Percentiles rank a stretch among this genome's conserved stretches.
Evolutionary conservation across 2,797 vertebrate species (phyloP).

Genomic region (Poecilia velifera): DNA sequence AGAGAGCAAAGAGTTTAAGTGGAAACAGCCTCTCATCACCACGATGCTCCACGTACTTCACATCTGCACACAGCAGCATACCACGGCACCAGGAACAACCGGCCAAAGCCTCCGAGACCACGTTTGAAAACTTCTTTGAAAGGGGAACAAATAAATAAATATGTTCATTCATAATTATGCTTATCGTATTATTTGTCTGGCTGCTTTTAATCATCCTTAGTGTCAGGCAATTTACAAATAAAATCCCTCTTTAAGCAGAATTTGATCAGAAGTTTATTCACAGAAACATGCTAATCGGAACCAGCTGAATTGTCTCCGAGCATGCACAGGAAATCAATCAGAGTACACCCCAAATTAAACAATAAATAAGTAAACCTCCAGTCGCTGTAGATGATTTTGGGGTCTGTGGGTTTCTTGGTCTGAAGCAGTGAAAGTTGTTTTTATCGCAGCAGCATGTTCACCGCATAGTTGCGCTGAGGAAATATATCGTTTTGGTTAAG

Average conservation of each 20-base stretch:
- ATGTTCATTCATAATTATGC: background rate
- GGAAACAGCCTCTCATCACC: constrained; percentile 77
- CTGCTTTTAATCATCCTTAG: background rate
- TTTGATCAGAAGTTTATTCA: background rate
- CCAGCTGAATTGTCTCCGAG: constrained; percentile 2
- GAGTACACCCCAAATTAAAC: constrained; percentile 18
- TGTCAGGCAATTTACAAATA: background rate
- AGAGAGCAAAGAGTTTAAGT: constrained; percentile 73
- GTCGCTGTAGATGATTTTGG: constrained; percentile 38
- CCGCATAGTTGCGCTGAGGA: constrained; percentile 61
- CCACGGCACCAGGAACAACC: constrained; percentile 29
- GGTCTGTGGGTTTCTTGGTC: constrained; percentile 51
- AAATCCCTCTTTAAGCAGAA: background rate
- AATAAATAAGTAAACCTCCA: constrained; percentile 31
- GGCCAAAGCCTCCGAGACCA: background rate
- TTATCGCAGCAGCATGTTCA: constrained; percentile 67
- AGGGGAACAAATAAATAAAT: background rate
- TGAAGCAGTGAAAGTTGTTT: constrained; percentile 64
- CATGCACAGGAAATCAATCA: constrained; percentile 10
- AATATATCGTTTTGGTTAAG: constrained; percentile 74
- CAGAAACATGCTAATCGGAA: background rate
- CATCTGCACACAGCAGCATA: constrained; percentile 64
- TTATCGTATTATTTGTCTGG: background rate
- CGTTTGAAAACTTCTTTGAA: background rate
- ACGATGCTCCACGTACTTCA: constrained; percentile 57